Conservation (phyloP, 2,113 vertebrate species). For the Propithecus coquereli region DNA sequence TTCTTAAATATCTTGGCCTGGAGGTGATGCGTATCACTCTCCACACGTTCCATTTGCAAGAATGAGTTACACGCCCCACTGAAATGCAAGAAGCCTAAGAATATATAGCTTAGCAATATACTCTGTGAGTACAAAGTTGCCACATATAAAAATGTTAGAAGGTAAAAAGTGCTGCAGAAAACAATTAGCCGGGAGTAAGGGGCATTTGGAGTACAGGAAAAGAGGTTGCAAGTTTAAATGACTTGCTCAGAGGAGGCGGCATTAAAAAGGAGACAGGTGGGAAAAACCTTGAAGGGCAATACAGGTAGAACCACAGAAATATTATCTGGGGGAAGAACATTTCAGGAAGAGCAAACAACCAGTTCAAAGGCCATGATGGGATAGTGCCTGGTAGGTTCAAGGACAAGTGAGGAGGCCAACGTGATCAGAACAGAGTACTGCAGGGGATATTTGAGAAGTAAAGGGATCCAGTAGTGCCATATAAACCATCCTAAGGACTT, state of each 20-base stretch:
- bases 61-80: not conserved
- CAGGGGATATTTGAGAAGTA: not conserved
- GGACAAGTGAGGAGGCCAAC: not conserved
- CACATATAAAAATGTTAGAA: not conserved
- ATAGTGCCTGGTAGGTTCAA: not conserved
- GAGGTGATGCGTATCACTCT: not conserved
- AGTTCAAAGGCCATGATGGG: not conserved
- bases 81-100: not conserved
- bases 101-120: not conserved
- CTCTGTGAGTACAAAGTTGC: not conserved
- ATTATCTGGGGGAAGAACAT: not conserved
- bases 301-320: not conserved
- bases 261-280: not conserved
- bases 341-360: not conserved
- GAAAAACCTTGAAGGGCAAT: not conserved
- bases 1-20: not conserved
- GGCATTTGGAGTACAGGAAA: not conserved
- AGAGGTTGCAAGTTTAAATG: not conserved
- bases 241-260: not conserved
- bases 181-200: not conserved
- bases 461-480: not conserved
- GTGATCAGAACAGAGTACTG: not conserved
- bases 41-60: not conserved
- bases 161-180: not conserved
- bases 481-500: not conserved